Conservation (phyloP, 2,797 vertebrate genomes). For the Ateles fusciceps region DNA sequence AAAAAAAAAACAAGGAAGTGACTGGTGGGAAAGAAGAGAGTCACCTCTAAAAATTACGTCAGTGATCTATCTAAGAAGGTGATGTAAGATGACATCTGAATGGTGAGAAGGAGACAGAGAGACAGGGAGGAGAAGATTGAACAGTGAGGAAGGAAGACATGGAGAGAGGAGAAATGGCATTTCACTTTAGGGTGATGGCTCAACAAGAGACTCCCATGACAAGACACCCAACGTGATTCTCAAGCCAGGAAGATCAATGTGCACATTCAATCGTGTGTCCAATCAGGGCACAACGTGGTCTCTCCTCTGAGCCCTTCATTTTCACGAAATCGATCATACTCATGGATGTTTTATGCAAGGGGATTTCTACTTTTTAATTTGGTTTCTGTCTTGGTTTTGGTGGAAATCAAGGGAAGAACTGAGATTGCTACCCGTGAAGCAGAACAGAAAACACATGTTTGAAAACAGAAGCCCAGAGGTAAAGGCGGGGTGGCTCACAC, state of each 20-base stretch:
- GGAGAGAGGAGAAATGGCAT: neutral
- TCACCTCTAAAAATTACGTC: neutral
- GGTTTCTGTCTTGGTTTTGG: constrained; percentile 57
- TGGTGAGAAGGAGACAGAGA: neutral
- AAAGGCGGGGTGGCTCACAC: neutral
- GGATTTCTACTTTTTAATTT: neutral
- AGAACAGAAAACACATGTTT: constrained; percentile 2
- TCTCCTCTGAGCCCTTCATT: neutral
- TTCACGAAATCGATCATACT: neutral
- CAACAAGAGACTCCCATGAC: too few relatives aligned
- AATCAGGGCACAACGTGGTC: accelerated
- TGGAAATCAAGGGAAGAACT: constrained; percentile 53
- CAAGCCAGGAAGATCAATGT: neutral
- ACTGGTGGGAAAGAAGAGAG: neutral
- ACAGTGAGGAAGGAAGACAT: neutral
- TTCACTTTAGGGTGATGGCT: neutral
- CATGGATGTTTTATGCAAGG: neutral
- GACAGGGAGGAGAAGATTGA: neutral
- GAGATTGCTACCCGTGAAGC: neutral
- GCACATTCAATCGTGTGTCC: neutral
- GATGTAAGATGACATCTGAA: neutral
- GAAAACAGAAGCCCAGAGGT: neutral
- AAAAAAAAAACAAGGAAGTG: neutral
- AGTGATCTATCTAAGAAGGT: neutral
- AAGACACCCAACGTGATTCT: neutral